A percentile compares a stretch with the other conserved stretches of the same genome.
These are phyloP conservation scores for Hirundichthys speculiger DNA, from an alignment of 2,113 vertebrate genomes.

Conservation along the genomic window DNA sequence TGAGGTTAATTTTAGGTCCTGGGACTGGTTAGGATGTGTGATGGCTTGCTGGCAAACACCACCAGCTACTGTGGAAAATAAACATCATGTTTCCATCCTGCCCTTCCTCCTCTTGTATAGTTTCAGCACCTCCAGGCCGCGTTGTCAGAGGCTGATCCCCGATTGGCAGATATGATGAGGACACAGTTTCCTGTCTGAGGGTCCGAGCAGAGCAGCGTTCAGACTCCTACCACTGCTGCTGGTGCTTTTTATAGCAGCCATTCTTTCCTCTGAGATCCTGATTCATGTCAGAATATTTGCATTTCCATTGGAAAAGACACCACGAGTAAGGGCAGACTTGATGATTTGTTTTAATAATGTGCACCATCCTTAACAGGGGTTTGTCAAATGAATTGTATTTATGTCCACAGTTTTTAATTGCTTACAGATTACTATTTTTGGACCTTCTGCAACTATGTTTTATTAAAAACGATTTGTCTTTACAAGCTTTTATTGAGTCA, in stretches of 20 bases:
- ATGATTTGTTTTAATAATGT: conserved; percentile 1
- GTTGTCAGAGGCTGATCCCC: conserved; percentile 84
- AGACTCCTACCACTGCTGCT: conserved; percentile 29
- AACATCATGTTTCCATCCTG: conserved; percentile 48
- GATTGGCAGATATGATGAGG: conserved; percentile 82
- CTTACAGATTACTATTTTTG: conserved; percentile 44
- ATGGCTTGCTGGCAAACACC: conserved; percentile 5
- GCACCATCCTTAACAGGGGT: background rate
- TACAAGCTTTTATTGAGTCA: background rate
- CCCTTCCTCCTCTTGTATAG: conserved; percentile 71
- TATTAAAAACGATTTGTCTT: conserved; percentile 27
- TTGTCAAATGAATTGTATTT: background rate
- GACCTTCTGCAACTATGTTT: conserved; percentile 15
- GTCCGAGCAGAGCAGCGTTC: conserved; percentile 24
- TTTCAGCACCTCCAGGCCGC: conserved; percentile 85
- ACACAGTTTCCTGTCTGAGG: conserved; percentile 81
- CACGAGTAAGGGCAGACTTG: background rate
- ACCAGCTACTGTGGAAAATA: conserved; percentile 59
- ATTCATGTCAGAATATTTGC: conserved; percentile 32
- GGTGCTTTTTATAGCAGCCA: conserved; percentile 48
- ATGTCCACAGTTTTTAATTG: conserved; percentile 16
- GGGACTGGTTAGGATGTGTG: conserved; percentile 16
- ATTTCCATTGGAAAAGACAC: conserved; percentile 54
- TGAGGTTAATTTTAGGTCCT: conserved; percentile 20
- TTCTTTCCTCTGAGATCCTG: conserved; percentile 42